Percentiles rank a stretch among this genome's conserved stretches.
Conservation (phyloP, 1,140 invertebrate genomes). For the Caenorhabditis briggsae region DNA sequence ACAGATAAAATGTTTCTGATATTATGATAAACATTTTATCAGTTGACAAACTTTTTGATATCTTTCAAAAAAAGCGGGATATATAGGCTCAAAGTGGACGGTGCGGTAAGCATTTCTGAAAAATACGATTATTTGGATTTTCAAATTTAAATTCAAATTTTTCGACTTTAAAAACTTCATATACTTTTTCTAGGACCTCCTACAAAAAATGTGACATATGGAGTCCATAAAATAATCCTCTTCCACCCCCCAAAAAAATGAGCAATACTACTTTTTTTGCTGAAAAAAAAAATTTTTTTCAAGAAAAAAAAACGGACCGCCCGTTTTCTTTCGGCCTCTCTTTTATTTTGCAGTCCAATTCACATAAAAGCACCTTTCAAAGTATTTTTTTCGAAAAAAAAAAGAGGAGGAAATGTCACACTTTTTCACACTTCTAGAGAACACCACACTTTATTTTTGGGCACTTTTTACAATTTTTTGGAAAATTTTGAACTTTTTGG, state of each 20-base stretch:
- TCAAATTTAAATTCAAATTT: too few relatives aligned
- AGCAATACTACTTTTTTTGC: conserved; percentile 34
- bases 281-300: background rate
- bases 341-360: background rate
- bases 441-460: background rate
- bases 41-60: too few relatives aligned
- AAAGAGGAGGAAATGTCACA: background rate
- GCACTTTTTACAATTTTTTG: background rate
- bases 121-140: too few relatives aligned
- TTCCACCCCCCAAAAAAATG: too few relatives aligned
- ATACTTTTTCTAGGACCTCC: background rate
- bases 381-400: background rate
- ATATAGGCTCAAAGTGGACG: too few relatives aligned
- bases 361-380: conserved; percentile 16
- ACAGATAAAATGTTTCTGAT: too few relatives aligned
- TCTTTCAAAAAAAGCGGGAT: too few relatives aligned
- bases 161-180: too few relatives aligned
- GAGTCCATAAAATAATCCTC: conserved; percentile 32
- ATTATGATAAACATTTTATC: too few relatives aligned
- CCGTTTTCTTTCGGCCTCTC: background rate
- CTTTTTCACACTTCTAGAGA: background rate
- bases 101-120: too few relatives aligned
- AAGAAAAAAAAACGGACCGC: background rate
- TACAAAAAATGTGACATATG: conserved; percentile 24
- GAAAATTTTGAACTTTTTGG: too few relatives aligned